phyloP scores from a whole-genome alignment of 1,140 invertebrate species.

The Eciton burchellii region DNA sequence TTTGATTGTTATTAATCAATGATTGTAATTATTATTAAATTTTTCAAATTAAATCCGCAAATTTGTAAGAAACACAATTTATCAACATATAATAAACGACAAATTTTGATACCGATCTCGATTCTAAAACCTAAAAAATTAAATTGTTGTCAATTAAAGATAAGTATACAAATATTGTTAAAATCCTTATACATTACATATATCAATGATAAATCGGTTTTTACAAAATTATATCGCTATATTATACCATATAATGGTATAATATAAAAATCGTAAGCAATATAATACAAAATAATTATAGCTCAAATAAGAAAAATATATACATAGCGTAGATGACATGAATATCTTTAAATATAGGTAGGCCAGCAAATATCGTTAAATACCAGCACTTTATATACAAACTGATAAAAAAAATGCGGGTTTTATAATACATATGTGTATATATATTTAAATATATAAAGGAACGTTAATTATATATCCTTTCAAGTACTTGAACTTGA shows the following conservation, averaged over 20 bases:
- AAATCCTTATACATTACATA: not conserved
- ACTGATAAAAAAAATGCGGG: conserved; percentile 67
- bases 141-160: conserved; percentile 21
- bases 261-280: too few relatives aligned
- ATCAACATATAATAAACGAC: not conserved
- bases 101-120: not conserved
- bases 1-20: not conserved
- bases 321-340: conserved; percentile 68
- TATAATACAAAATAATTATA: conserved; percentile 10
- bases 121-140: conserved; percentile 2
- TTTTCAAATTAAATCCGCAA: not conserved
- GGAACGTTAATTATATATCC: conserved; percentile 59
- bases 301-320: not conserved
- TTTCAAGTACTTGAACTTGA: conserved; percentile 69
- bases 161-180: not conserved
- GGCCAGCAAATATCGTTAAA: too few relatives aligned
- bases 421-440: conserved; percentile 24
- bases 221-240: not conserved
- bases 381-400: conserved; percentile 53
- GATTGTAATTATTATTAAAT: not conserved
- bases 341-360: conserved; percentile 36
- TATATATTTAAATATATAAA: conserved; percentile 70
- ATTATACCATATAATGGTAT: not conserved
- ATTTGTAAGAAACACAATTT: not conserved
- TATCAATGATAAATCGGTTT: conserved; percentile 2